Base-by-base conservation (phyloP, 1,140 invertebrate species). In the Kradibia gibbosae region DNA sequence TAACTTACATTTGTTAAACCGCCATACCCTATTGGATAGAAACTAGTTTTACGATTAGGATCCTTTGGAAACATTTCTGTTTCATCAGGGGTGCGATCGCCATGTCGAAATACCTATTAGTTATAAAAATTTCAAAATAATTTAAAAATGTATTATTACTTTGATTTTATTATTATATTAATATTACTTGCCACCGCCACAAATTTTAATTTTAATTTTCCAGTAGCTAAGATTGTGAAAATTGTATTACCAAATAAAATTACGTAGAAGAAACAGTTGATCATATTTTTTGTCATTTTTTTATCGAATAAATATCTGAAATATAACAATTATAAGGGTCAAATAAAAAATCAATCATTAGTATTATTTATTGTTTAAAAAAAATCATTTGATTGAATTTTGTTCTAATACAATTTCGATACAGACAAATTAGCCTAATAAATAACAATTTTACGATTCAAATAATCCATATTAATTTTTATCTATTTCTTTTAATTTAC, bases 1-100 rank as follows among this genome's bases (percentile, higher is more conserved):
- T 17, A 48, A 89, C 92, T 93, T 92, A 96, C 95, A 85, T 94
- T 94, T 0, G 95, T 96, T n/a, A 97, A 88, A 83, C 95, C 93
- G 77, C 95, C 95, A 80, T 93, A 92, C 28, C 95, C 95, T 82
- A 92, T 93, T 1, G 95, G 94, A 90, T 93, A 93, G 85, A 93
- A 95, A 5, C 90, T 89, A 7, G 92, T 86, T 45, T 93, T 90
- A 39, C 92, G 88, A 82, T 94, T 92, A 0, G 93, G 92, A 85
- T 96, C 94, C 8, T 91, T 93, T 0, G 95, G 94, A 87, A 94
- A 96, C 71, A 92, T 87, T 60, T 90, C 92, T 82, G 88, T 81
- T 67, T 89, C 88, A 34, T 91, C 85, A 1, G 95, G 95, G 25
- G 95, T 94, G 48, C 96, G 92, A 85, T 96, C 94, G 5, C 96